These are phyloP conservation scores for Psittacula derbiana DNA, from an alignment of 2,797 vertebrate species.

Conservation along the genomic window DNA sequence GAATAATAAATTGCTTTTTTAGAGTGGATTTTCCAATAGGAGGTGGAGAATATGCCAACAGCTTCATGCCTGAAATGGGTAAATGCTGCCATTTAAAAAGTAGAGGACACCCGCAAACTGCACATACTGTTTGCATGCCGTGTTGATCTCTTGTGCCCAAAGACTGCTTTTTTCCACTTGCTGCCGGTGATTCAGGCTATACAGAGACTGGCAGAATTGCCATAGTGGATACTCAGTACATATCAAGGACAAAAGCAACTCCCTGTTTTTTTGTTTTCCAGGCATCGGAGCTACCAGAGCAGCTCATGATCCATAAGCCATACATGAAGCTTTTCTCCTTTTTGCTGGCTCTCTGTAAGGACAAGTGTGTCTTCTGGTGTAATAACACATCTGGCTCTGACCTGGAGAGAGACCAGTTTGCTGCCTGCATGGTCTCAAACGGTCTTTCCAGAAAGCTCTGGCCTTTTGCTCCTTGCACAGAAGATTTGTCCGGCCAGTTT, in stretches of 20 bases:
- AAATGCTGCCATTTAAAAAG: background rate
- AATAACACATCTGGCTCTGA: background rate
- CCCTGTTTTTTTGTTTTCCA: background rate
- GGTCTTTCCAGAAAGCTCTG: background rate
- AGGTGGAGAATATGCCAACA: background rate
- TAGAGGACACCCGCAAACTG: background rate
- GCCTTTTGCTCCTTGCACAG: background rate
- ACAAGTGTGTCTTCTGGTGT: background rate
- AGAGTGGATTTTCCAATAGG: background rate
- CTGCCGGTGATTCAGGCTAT: background rate
- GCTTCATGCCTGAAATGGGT: background rate
- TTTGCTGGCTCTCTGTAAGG: background rate
- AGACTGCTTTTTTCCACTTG: background rate
- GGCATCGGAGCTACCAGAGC: background rate
- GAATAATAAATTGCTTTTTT: background rate
- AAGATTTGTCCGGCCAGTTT: background rate
- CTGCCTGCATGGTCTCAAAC: background rate
- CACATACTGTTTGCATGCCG: background rate
- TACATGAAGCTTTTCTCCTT: background rate
- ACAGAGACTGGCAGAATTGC: background rate
- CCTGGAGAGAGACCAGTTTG: background rate
- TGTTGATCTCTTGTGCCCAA: background rate
- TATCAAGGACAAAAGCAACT: background rate
- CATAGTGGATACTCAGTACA: background rate
- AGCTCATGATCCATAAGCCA: background rate